Evolutionary conservation across 2,888 invertebrate genomes (phyloP), one percentile per base, ranked within the genome.

Genomic region (Eristalis pertinax): DNA sequence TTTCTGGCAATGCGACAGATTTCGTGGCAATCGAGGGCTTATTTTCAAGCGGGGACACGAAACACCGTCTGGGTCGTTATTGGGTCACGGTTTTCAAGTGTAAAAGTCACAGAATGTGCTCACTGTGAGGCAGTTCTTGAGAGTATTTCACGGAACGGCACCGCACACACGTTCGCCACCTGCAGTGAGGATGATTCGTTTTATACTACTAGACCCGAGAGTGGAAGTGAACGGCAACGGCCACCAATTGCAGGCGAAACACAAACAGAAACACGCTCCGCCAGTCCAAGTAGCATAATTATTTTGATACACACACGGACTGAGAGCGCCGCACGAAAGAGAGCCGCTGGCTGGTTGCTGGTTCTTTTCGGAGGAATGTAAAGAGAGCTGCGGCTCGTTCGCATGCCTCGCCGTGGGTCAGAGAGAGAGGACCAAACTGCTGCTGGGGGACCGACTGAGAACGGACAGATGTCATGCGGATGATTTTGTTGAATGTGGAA

Each of bases 171-270:
- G 63, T 68, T 63, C 70, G 72, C 78, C 86, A 86, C 78, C 75
- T 72, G 72, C 74, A 79, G 24, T 75, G 67, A 68, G 78, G 83
- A 78, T 78, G 82, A 75, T 83, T 86, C 86, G 83, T 63, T 86
- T 86, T 79, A 63, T 78, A 86, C 86, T 86, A 65, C 76, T 81
- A 50, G 65, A 58, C 50, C 35, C 19, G 7, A 50, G 19, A 50
- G 50, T 50, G 50, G 50, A 50, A 50, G 50, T 50, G 50, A 50
- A 50, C 50, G 60, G 26, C 26, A 35, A 64, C 38, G 62, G 58
- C 38, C 19, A 81, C 56, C 75, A 75, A 69, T 77, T 77, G 58
- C 74, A 68, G 22, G 35, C 62, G 65, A 83, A 65, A 68, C 63
- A 56, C 80, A 62, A 32, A 68, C 63, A 56, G 75, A 62, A 32